Evolutionary conservation across 2,888 invertebrate species (phyloP).

Genomic region (Melinopterus prodromus): DNA sequence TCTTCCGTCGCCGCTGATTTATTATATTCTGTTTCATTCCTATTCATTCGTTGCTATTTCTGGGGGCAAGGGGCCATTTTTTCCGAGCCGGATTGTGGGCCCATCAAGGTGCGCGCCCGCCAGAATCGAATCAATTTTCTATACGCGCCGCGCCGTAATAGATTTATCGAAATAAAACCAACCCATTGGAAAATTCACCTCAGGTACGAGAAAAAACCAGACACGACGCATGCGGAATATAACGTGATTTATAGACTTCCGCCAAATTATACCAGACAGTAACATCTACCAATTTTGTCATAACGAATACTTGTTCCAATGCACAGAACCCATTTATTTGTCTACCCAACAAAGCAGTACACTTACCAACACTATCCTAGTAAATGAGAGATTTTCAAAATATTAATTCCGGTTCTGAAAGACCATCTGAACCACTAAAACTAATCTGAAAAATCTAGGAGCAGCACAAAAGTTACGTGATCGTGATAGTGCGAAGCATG

Average conservation of each 20-base stretch:
- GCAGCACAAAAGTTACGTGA: too few relatives aligned
- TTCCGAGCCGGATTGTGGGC: background rate
- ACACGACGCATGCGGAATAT: background rate
- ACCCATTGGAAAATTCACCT: background rate
- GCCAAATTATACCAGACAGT: background rate
- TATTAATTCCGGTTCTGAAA: too few relatives aligned
- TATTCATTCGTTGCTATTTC: conserved; percentile 41
- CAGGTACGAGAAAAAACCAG: background rate
- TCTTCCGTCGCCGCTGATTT: conserved; percentile 49
- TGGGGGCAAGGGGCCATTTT: conserved; percentile 12
- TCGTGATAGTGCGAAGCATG: too few relatives aligned
- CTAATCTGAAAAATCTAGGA: too few relatives aligned
- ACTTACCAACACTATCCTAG: background rate
- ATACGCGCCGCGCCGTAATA: background rate
- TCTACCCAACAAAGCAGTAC: background rate
- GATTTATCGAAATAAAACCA: background rate
- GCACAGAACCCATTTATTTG: background rate
- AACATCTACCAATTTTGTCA: background rate
- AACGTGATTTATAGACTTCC: background rate
- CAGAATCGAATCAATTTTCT: conserved; percentile 23
- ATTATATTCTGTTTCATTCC: conserved; percentile 50
- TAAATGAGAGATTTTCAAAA: background rate
- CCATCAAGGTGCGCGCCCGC: background rate
- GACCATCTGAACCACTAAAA: too few relatives aligned
- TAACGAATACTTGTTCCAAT: background rate